Conservation (phyloP, 1,140 invertebrate species). For the Pemphigus obesinymphae region DNA sequence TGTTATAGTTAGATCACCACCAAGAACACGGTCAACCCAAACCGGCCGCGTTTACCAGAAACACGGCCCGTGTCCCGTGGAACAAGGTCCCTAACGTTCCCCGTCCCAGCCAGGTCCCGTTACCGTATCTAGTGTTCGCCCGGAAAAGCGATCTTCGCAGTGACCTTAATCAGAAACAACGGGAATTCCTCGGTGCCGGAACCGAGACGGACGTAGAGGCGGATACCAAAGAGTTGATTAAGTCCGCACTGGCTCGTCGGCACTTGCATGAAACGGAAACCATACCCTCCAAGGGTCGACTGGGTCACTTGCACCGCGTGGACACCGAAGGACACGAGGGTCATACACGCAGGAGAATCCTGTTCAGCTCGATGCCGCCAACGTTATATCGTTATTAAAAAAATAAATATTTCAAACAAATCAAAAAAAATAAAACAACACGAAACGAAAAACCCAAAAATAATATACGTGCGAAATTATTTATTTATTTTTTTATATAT, state of each 20-base stretch:
- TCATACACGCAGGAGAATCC: neutral
- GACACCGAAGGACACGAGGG: conserved; percentile 20
- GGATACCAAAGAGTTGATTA: conserved; percentile 13
- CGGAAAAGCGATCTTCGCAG: neutral
- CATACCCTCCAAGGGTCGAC: conserved; percentile 12
- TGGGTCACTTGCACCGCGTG: neutral
- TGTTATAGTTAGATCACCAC: conserved; percentile 23
- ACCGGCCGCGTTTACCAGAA: conserved; percentile 55
- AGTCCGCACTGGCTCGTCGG: neutral
- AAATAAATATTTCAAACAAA: no score
- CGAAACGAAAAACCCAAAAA: neutral
- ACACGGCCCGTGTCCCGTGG: conserved; percentile 66
- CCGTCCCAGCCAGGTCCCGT: conserved; percentile 71
- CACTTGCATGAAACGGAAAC: conserved; percentile 23
- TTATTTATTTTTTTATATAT: no score
- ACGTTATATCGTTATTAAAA: neutral
- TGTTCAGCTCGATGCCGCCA: conserved; percentile 30
- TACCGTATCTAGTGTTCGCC: conserved; percentile 75
- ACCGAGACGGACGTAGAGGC: conserved; percentile 16
- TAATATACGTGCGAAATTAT: no score
- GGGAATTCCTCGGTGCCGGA: neutral
- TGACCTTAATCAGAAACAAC: neutral
- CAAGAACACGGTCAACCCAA: conserved; percentile 17
- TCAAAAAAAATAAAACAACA: no score
- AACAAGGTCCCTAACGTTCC: conserved; percentile 78